phyloP scores from a whole-genome alignment of 2,113 vertebrate genomes.

The Mola mola region DNA sequence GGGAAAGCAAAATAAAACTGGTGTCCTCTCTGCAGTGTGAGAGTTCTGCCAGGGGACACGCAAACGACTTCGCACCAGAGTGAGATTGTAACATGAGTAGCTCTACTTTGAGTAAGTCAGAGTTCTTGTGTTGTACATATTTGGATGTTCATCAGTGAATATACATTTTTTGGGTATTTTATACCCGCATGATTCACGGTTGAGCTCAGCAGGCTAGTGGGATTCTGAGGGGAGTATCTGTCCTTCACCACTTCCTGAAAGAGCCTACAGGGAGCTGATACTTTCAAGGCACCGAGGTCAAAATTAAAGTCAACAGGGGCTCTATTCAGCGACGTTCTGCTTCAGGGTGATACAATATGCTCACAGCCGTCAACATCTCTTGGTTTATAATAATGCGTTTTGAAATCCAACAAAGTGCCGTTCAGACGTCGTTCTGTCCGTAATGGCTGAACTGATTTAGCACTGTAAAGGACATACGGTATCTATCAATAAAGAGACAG shows the following conservation, averaged over 20 bases:
- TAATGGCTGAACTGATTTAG: too few species aligned
- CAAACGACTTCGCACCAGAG: background rate
- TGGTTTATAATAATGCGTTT: conserved; percentile 24
- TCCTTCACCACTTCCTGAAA: conserved; percentile 69
- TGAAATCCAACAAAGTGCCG: conserved; percentile 9
- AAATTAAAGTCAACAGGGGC: conserved; percentile 48
- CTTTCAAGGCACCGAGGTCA: conserved; percentile 37
- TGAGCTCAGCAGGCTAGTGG: conserved; percentile 26
- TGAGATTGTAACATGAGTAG: background rate
- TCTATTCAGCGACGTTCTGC: conserved; percentile 36
- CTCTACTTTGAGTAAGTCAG: background rate
- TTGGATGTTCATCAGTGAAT: background rate
- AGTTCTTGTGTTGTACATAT: background rate
- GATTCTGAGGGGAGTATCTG: conserved; percentile 61
- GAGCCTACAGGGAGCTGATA: conserved; percentile 53
- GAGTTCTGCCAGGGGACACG: conserved; percentile 23
- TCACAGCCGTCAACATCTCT: conserved; percentile 14
- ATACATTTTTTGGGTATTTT: background rate
- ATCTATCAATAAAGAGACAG: too few species aligned
- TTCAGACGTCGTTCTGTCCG: conserved; percentile 7
- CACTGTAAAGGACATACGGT: too few species aligned
- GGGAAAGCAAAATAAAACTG: conserved; percentile 53
- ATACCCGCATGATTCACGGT: too few species aligned
- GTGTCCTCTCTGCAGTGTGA: conserved; percentile 30
- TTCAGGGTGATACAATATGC: conserved; percentile 50